Conservation (phyloP, 2,113 vertebrate species). For the Delphinapterus leucas region DNA sequence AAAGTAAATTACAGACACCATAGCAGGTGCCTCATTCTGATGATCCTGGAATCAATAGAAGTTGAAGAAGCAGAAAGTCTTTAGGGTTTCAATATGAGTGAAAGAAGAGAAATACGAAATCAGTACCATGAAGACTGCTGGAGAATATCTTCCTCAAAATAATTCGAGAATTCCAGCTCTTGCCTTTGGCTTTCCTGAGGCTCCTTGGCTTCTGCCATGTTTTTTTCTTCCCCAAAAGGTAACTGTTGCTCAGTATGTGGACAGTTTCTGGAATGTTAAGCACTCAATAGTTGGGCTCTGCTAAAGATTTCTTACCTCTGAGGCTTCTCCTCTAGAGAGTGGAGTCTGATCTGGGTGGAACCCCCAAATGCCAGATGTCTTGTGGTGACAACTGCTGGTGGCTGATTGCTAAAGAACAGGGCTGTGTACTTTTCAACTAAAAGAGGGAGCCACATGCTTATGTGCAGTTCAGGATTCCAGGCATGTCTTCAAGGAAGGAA, state of each 20-base stretch:
- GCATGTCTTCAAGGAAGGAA: background rate
- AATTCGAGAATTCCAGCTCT: background rate
- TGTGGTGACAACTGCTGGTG: constrained; percentile 39
- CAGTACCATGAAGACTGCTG: background rate
- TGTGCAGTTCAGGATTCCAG: background rate
- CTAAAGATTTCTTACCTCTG: constrained; percentile 42
- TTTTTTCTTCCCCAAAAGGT: constrained; percentile 22
- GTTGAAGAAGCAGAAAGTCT: background rate
- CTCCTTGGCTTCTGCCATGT: constrained; percentile 10
- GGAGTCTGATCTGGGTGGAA: constrained; percentile 29
- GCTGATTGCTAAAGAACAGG: background rate
- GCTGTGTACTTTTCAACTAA: constrained; percentile 20
- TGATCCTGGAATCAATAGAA: background rate
- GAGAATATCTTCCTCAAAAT: background rate
- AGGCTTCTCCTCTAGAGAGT: constrained; percentile 44
- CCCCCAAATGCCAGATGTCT: constrained; percentile 30
- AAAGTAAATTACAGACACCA: background rate
- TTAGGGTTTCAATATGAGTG: background rate
- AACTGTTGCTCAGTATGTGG: background rate
- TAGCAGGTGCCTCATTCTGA: background rate
- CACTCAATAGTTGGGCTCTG: constrained; percentile 1
- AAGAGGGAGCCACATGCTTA: background rate
- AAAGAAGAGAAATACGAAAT: background rate
- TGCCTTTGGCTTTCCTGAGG: constrained; percentile 40
- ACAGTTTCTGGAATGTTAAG: constrained; percentile 37